Evolutionary conservation across 2,888 invertebrate species (phyloP), one percentile per base, ranked within the genome.

Genomic region (Scaptomyza caliginosa): DNA sequence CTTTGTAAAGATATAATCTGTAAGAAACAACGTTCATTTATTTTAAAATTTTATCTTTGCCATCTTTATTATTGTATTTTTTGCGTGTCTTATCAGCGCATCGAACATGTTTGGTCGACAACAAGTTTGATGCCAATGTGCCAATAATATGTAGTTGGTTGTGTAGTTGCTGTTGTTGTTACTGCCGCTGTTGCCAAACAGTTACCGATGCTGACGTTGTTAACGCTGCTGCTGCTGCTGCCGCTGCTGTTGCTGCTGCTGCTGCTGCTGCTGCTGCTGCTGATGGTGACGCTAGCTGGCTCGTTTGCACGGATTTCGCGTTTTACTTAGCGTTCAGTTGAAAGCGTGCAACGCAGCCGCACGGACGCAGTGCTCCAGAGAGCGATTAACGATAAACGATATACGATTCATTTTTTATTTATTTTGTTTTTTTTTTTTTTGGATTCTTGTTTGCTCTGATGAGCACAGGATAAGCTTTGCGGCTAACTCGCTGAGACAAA

Each of bases 311-410:
- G 65, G 75, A 77, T 84, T 83, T 86, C 67, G 79, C 85, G 82
- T 72, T 76, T 21, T 77, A 64, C 72, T 86, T 74, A 58, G 75
- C 75, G 75, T 77, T 83, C 74, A 83, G 86, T 83, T 84, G 69
- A 71, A 77, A 84, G 63, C 86, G 83, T 86, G 82, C 83, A 83
- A 84, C 86, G 86, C 82, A 81, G 78, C 67, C 81, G 83, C 85
- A 81, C 71, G 65, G 83, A 84, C 86, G 77, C 80, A 59, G 51
- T 34, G 74, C 59, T 58, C 69, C 68, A 48, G 46, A 71, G 71
- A 78, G 75, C 65, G 64, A 62, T 62, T 34, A 38, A 5, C 69
- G 48, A 48, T 36, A 16, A 50, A 43, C 45, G 57, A 59, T 39
- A 46, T 28, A 17, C 19, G 34, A 48, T 46, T 32, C 13, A 10